Conservation (phyloP, 2,797 vertebrate genomes). For the Myiothlypis coronata region DNA sequence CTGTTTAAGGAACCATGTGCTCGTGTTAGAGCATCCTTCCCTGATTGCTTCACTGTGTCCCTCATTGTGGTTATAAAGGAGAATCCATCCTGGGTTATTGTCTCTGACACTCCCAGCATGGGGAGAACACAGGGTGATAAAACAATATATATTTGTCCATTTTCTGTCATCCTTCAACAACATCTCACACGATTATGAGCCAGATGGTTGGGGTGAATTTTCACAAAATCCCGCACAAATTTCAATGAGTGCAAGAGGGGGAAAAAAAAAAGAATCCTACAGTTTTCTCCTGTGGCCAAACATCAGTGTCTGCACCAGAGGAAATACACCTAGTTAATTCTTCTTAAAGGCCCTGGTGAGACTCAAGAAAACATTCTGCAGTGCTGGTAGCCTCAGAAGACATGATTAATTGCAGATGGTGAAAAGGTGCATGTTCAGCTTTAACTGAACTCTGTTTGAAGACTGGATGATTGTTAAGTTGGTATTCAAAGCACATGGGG, state of each 20-base stretch:
- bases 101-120: background rate
- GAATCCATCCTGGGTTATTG: background rate
- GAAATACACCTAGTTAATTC: constrained; percentile 15
- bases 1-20: background rate
- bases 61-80: background rate
- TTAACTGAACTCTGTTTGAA: background rate
- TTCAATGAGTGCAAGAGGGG: background rate
- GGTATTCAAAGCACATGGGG: constrained; percentile 1
- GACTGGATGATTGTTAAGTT: background rate
- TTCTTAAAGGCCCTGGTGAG: constrained; percentile 19
- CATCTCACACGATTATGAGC: background rate
- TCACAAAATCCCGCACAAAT: background rate
- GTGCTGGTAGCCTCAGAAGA: constrained; percentile 31
- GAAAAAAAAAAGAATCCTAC: background rate
- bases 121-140: background rate
- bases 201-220: background rate
- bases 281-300: constrained; percentile 1
- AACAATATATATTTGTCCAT: background rate
- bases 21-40: background rate
- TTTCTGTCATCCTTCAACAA: background rate
- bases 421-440: constrained; percentile 43
- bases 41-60: background rate
- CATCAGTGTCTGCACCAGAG: constrained; percentile 3
- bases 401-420: constrained; percentile 46
- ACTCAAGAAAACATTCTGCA: constrained; percentile 5